phyloP scores from a whole-genome alignment of 1,140 invertebrate genomes.

The Maniola jurtina region DNA sequence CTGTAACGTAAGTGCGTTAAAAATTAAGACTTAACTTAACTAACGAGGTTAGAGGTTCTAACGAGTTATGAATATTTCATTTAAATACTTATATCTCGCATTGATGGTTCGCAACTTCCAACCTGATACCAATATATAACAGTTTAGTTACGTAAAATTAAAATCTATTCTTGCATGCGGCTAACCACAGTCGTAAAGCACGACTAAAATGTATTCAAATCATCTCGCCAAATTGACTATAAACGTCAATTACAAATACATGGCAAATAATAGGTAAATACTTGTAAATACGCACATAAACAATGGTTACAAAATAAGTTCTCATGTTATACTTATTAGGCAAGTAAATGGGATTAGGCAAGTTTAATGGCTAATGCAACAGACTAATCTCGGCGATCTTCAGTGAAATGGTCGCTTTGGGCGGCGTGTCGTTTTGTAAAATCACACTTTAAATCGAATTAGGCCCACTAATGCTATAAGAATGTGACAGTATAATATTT shows the following conservation, averaged over 20 bases:
- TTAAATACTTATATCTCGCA: too few relatives aligned
- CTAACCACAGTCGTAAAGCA: not conserved
- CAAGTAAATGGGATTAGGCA: constrained; percentile 27
- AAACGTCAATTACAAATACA: constrained; percentile 11
- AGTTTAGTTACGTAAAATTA: constrained; percentile 4
- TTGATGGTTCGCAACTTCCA: too few relatives aligned
- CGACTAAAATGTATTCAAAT: constrained; percentile 8
- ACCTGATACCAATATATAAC: too few relatives aligned
- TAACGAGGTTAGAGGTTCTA: too few relatives aligned
- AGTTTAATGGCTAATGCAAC: constrained; percentile 38
- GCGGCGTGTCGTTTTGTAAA: constrained; percentile 37
- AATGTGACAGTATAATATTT: not conserved
- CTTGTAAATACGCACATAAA: constrained; percentile 17
- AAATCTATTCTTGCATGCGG: constrained; percentile 1
- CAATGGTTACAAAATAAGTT: constrained; percentile 38
- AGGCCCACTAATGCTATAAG: constrained; percentile 10
- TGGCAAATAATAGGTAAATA: not conserved
- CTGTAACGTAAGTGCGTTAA: too few relatives aligned
- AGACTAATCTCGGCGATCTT: constrained; percentile 34
- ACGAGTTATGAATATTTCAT: too few relatives aligned
- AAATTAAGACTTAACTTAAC: too few relatives aligned
- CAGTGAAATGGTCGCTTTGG: constrained; percentile 35
- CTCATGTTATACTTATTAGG: constrained; percentile 35
- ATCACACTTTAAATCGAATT: constrained; percentile 25
- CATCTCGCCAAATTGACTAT: constrained; percentile 9